A percentile compares a stretch with the other conserved stretches of the same genome.
Conservation (phyloP, 2,113 vertebrate genomes). For the Delphinapterus leucas region DNA sequence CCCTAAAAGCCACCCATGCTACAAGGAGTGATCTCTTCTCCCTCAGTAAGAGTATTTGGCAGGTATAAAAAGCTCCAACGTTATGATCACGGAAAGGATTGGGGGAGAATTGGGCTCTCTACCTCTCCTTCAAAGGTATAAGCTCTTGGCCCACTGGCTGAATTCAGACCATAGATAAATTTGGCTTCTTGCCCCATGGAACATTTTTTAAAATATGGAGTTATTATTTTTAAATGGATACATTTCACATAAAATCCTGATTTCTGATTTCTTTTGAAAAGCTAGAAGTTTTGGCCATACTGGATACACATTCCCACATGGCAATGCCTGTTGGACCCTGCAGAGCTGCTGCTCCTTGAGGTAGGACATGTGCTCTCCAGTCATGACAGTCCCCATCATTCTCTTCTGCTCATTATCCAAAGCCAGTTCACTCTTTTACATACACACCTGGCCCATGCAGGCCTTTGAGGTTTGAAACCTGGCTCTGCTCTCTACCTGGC, state of each 20-base stretch:
- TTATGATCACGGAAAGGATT: neutral
- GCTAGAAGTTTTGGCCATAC: neutral
- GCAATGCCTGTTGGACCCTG: neutral
- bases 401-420: neutral
- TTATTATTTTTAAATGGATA: neutral
- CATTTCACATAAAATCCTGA: slow-evolving; percentile 20
- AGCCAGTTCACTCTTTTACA: neutral
- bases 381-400: neutral
- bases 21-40: neutral
- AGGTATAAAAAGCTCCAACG: neutral
- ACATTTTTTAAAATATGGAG: neutral
- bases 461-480: neutral
- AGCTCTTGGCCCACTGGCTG: neutral
- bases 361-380: neutral
- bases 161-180: neutral
- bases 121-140: neutral
- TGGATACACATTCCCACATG: neutral
- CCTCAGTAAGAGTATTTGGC: neutral
- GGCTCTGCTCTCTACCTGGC: neutral
- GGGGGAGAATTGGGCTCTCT: neutral
- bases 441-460: neutral
- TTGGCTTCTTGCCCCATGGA: neutral
- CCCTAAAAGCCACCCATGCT: slow-evolving; percentile 9
- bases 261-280: slow-evolving; percentile 40
- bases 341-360: neutral